These are phyloP conservation scores for Polyploca ridens DNA, from an alignment of 2,888 invertebrate species.

Conservation along the genomic window DNA sequence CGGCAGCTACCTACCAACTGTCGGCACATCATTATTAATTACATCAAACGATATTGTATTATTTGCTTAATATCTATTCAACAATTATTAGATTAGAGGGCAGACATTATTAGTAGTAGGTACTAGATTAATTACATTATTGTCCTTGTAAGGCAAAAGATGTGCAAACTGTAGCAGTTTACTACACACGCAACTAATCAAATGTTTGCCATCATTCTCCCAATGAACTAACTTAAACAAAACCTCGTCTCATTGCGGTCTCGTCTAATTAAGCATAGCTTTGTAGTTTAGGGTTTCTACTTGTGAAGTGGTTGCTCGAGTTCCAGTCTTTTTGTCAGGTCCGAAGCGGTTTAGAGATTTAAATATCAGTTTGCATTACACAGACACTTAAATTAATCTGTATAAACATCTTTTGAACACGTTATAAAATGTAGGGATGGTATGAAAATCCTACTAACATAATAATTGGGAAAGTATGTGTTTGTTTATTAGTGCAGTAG, in stretches of 20 bases:
- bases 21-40: background rate
- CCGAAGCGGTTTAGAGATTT: background rate
- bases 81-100: background rate
- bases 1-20: background rate
- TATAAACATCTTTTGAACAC: too few relatives aligned
- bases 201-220: background rate
- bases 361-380: too few relatives aligned
- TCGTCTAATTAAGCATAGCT: constrained; percentile 2
- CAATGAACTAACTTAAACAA: background rate
- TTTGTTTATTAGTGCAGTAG: too few relatives aligned
- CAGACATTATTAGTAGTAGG: background rate
- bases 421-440: too few relatives aligned
- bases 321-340: background rate
- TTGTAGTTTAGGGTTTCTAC: background rate
- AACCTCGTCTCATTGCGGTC: constrained; percentile 5
- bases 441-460: too few relatives aligned
- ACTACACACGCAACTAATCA: constrained; percentile 3
- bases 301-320: background rate
- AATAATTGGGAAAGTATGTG: too few relatives aligned
- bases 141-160: background rate
- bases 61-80: background rate
- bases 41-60: background rate
- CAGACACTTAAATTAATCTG: too few relatives aligned
- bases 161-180: constrained; percentile 6
- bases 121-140: background rate